Evolutionary conservation across 2,113 vertebrate genomes (phyloP), one percentile per base, ranked within the genome.

Genomic region (Diphyllodes magnificus): DNA sequence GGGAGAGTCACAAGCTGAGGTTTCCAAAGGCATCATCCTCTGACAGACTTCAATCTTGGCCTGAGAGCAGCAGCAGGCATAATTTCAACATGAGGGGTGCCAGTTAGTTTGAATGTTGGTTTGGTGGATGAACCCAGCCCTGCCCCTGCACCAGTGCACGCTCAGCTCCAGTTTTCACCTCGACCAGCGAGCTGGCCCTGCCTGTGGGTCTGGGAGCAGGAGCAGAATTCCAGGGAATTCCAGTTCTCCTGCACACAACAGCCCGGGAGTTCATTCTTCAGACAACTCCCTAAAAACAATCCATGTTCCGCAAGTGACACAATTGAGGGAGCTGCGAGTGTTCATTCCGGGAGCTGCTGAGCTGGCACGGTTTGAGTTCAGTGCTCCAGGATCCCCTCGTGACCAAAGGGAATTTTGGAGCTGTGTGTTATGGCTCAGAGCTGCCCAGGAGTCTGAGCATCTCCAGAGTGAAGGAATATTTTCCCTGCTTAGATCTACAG

Each of bases 321-420:
- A 33, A 2, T 40, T 70, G 35, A 28, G 44, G 40, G 82, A 44
- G 31, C 14, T 65, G 15, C 3, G 49, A 40, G 15, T 4, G 10
- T 2, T 45, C 15, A 4, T 25, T 31, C 16, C 3, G 2, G 39
- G 50, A 64, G 64, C 57, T 60, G 54, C 69, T 69, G 73, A 31
- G 37, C 2, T 40, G 39, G 30, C 17, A 3, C 0, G 0, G n/a
- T 15, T 88, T 49, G 65, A 63, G 42, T 54, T 47, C 51, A 17
- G 6, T 1, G 4, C 20, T 69, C 44, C 40, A 27, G 39, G 49
- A 68, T 15, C 14, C 25, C 57, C 33, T 40, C 0, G 0, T 23
- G 44, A 28, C n/a, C 13, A 31, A 39, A 25, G n/a, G 51, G 6
- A 20, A 64, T 40, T 40, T 13, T n/a, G 42, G 63, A 64, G 17